These are phyloP conservation scores for Puntigrus tetrazona DNA, from an alignment of 2,113 vertebrate genomes.

Conservation along the genomic window DNA sequence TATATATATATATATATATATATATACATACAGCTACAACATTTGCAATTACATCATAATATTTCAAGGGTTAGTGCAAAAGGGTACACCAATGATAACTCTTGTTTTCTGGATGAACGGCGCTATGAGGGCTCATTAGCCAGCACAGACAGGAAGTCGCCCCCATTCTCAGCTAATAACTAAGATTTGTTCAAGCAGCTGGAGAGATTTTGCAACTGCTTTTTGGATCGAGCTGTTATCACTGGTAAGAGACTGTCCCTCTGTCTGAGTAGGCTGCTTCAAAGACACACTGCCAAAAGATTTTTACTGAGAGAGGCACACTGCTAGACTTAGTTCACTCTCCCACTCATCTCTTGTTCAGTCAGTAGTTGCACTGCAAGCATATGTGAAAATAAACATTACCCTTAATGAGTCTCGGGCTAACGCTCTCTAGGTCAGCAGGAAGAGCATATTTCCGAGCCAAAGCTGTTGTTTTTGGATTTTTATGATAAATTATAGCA, in stretches of 20 bases:
- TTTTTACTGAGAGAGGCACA: background rate
- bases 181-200: constrained; percentile 43
- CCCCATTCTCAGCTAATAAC: constrained; percentile 43
- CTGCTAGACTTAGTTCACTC: constrained; percentile 27
- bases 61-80: background rate
- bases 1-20: too few species aligned
- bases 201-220: constrained; percentile 38
- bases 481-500: background rate
- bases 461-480: constrained; percentile 19
- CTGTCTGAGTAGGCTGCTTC: background rate
- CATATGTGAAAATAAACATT: constrained; percentile 36
- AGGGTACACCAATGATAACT: background rate
- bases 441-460: constrained; percentile 16
- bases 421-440: constrained; percentile 19
- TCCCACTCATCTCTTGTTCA: constrained; percentile 40
- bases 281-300: constrained; percentile 22
- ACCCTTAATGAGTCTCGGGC: constrained; percentile 25
- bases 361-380: constrained; percentile 30
- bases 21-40: background rate
- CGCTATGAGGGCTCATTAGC: constrained; percentile 45
- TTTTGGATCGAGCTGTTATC: constrained; percentile 20
- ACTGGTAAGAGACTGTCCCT: constrained; percentile 27
- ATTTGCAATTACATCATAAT: background rate
- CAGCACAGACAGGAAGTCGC: constrained; percentile 27
- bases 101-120: constrained; percentile 13